These are phyloP conservation scores for Sarcophaga bullata DNA, from an alignment of 1,140 invertebrate species.

Conservation along the genomic window DNA sequence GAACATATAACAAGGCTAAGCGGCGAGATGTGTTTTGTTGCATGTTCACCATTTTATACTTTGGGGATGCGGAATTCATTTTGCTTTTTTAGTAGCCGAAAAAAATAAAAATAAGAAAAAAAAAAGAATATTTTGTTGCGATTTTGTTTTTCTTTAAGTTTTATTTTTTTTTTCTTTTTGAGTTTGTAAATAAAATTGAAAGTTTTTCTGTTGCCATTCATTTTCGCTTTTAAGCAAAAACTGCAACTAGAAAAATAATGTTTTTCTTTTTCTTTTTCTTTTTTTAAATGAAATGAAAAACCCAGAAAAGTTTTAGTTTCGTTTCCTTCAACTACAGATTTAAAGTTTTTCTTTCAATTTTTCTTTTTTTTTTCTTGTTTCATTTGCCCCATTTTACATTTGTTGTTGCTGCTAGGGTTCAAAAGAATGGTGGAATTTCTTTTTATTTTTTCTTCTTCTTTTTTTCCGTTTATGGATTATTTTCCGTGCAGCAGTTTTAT, in stretches of 20 bases:
- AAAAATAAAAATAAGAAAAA: not conserved
- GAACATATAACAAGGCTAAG: slow-evolving; percentile 4
- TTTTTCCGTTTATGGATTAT: not conserved
- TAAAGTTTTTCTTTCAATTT: slow-evolving; percentile 12
- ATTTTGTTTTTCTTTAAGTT: not conserved
- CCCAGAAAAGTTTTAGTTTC: not conserved
- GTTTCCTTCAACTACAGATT: slow-evolving; percentile 12
- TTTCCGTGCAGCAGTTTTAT: slow-evolving; percentile 1
- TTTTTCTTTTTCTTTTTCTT: not conserved
- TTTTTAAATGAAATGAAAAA: not conserved
- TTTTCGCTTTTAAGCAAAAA: no score
- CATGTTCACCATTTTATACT: not conserved
- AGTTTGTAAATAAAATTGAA: not conserved
- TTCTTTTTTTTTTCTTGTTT: not conserved
- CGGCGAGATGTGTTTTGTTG: not conserved
- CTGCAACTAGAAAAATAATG: no score
- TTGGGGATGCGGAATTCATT: not conserved
- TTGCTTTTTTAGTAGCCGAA: not conserved
- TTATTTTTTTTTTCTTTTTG: not conserved
- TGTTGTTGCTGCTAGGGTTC: not conserved
- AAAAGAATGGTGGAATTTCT: not conserved
- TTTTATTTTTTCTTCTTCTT: no score
- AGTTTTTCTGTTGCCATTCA: not conserved
- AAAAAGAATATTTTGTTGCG: no score
- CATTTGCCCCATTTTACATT: not conserved